Conservation (phyloP, 2,888 invertebrate genomes). For the Apamea monoglypha region DNA sequence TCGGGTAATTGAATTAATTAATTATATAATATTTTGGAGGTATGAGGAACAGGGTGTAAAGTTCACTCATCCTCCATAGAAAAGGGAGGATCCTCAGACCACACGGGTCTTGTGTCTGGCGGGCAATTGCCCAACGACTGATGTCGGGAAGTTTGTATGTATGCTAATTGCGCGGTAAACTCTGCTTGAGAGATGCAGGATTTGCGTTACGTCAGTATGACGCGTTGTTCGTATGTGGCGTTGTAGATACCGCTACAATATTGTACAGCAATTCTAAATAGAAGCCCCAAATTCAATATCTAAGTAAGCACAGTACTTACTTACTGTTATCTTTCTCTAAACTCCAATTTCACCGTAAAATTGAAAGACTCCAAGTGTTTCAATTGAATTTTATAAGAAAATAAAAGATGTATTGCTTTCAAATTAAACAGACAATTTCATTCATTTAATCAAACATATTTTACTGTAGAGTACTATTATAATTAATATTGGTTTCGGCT, state of each 20-base stretch:
- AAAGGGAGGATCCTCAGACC: no score
- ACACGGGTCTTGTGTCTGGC: no score
- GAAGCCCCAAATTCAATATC: constrained; percentile 57
- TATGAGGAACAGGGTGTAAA: no score
- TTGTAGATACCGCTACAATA: no score
- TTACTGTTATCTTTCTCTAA: constrained; percentile 56
- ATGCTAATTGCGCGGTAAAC: no score
- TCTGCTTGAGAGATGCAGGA: no score
- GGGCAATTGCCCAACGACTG: no score
- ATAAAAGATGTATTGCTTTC: constrained; percentile 19
- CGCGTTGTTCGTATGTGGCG: no score
- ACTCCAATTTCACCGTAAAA: constrained; percentile 60
- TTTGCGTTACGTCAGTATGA: no score
- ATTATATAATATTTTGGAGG: constrained; percentile 17
- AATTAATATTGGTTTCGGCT: not conserved
- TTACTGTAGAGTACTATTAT: not conserved
- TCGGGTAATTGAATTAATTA: constrained; percentile 52
- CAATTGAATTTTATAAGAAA: constrained; percentile 24
- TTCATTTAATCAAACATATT: not conserved
- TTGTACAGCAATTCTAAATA: constrained; percentile 37
- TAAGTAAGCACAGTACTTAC: constrained; percentile 45
- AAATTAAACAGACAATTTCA: constrained; percentile 11
- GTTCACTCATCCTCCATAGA: no score
- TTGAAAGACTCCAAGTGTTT: constrained; percentile 47
- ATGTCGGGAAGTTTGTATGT: no score